Evolutionary conservation across 2,113 vertebrate genomes (phyloP).

Genomic region (Elanus axillaris): DNA sequence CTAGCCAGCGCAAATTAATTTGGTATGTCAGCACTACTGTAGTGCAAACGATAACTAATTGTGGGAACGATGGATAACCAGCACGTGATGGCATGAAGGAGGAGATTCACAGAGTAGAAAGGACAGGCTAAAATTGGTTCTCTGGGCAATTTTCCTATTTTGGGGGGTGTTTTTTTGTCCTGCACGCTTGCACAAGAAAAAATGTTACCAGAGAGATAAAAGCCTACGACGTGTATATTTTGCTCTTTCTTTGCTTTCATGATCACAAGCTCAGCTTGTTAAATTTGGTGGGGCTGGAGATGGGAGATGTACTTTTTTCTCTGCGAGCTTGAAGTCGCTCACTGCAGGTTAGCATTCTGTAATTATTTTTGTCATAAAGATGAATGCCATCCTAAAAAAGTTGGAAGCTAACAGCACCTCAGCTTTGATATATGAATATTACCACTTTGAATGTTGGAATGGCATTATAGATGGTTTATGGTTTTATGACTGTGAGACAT

Average conservation of each 20-base stretch:
- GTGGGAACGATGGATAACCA: not conserved
- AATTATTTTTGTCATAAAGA: constrained; percentile 61
- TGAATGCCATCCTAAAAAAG: constrained; percentile 46
- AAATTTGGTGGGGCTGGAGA: not conserved
- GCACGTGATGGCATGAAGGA: not conserved
- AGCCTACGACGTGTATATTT: not conserved
- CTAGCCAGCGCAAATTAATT: not conserved
- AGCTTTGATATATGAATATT: constrained; percentile 51
- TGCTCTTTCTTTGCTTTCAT: not conserved
- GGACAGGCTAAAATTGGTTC: not conserved
- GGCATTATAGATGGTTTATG: constrained; percentile 39
- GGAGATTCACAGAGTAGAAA: not conserved
- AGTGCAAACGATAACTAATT: not conserved
- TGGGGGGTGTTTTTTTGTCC: not conserved
- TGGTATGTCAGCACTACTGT: not conserved
- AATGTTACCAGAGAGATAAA: not conserved
- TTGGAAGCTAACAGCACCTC: constrained; percentile 16
- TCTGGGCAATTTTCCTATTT: not conserved
- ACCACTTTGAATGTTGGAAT: not conserved
- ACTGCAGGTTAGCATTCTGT: constrained; percentile 17
- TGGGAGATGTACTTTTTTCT: not conserved
- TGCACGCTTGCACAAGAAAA: not conserved
- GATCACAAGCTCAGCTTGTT: not conserved
- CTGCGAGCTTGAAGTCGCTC: not conserved
- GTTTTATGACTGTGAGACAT: constrained; percentile 45